Evolutionary conservation across 2,797 vertebrate species (phyloP).

Genomic region (Phrynocephalus guinanensis): DNA sequence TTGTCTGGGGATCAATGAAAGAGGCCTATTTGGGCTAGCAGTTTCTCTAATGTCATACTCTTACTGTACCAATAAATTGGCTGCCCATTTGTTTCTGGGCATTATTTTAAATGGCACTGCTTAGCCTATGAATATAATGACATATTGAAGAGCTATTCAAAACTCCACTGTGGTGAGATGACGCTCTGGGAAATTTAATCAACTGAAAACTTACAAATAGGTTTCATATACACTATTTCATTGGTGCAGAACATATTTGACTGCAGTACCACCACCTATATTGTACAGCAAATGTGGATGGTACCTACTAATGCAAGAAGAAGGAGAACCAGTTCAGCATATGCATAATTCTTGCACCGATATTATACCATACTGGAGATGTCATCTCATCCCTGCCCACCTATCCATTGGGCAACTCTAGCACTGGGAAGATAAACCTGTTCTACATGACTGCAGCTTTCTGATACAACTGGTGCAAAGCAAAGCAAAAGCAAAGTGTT

Average conservation of each 20-base stretch:
- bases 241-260: not conserved
- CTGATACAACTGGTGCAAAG: not conserved
- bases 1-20: no score
- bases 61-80: not conserved
- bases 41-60: not conserved
- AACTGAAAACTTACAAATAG: no score
- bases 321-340: not conserved
- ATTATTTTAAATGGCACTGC: not conserved
- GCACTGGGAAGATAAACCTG: no score
- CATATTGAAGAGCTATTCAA: not conserved
- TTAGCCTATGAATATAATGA: not conserved
- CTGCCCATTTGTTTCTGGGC: not conserved
- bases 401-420: not conserved
- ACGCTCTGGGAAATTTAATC: not conserved
- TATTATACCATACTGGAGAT: not conserved
- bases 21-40: not conserved
- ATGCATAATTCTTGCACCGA: not conserved
- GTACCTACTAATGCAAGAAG: not conserved
- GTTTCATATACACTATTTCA: not conserved
- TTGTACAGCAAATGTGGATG: not conserved
- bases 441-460: not conserved
- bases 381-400: not conserved
- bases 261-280: not conserved
- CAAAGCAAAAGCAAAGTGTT: no score
- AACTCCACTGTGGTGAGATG: not conserved